Base-by-base conservation (phyloP, 2,888 invertebrate species). In the Ptilodon capucinus region DNA sequence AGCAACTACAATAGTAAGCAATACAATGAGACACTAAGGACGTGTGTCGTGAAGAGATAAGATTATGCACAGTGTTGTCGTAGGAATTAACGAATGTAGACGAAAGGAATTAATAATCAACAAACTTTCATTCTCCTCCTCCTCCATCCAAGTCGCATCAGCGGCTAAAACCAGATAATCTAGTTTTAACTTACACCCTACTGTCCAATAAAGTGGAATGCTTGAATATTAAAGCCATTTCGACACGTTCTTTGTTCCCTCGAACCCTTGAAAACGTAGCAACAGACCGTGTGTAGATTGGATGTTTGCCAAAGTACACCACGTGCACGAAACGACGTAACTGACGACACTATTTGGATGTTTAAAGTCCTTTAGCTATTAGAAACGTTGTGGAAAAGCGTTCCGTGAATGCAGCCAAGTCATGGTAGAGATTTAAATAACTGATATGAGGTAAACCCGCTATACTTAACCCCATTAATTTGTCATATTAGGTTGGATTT, bases 171-270 rank as follows among this genome's bases (percentile, higher is more conserved):
- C n/a, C n/a, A n/a, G n/a, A n/a, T n/a, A n/a, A n/a, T n/a, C n/a
- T n/a, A n/a, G n/a, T n/a, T n/a, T n/a, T n/a, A n/a, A n/a, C n/a
- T n/a, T 46, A 28, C 17, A 39, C 28, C 59, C 53, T 62, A n/a
- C 51, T 48, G 43, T 21, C 39, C 32, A 36, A 53, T 42, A 42
- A 44, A 63, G 42, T 42, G 40, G 43, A 38, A 52, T 44, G 43
- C 56, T 58, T 64, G 35, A 60, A 64, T 46, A 59, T 56, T 60
- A 53, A 65, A 59, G 60, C 51, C 42, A 49, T 53, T 62, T 66
- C 56, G 51, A 58, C 55, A 54, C 58, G 61, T 69, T 72, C 76
- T 81, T 81, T 81, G 79, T 82, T 78, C 67, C 60, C 52, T 55
- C 50, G 51, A 74, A 70, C 62, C 61, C 57, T 68, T 67, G 64